Conservation (phyloP, 2,888 invertebrate species). For the Apeira syringaria region DNA sequence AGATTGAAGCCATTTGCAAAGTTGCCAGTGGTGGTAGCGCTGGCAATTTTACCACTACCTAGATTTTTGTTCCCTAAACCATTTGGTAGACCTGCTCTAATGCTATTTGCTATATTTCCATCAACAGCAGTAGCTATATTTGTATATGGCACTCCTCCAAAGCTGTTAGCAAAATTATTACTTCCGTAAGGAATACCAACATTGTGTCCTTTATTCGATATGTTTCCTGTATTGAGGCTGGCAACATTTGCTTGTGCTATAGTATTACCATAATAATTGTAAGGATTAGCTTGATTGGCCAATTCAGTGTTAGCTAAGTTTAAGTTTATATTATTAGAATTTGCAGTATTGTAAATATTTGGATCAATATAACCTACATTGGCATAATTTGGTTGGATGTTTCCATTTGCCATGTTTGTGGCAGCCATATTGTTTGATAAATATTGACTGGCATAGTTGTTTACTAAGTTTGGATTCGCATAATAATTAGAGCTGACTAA, state of each 20-base stretch:
- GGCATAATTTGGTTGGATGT: background rate
- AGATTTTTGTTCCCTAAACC: no score
- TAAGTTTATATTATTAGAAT: slow-evolving; percentile 6
- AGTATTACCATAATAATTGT: no score
- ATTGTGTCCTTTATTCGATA: no score
- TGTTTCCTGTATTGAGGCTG: no score
- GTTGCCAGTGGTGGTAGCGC: background rate
- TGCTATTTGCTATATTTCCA: background rate
- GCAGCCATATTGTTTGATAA: slow-evolving; percentile 12
- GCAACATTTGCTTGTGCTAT: no score
- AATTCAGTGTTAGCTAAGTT: background rate
- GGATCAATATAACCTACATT: slow-evolving; percentile 12
- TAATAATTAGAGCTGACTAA: background rate
- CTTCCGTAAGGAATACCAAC: background rate
- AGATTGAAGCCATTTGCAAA: background rate
- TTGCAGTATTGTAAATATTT: slow-evolving; percentile 4
- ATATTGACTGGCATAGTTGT: slow-evolving; percentile 5
- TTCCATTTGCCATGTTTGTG: background rate
- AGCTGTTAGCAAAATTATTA: slow-evolving; percentile 4
- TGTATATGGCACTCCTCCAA: background rate
- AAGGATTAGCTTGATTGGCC: slow-evolving; percentile 1
- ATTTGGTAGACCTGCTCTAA: background rate
- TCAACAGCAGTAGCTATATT: background rate
- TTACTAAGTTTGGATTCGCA: slow-evolving; percentile 6
- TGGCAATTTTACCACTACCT: background rate